Percentiles rank a stretch among this genome's conserved stretches.
Evolutionary conservation across 2,888 invertebrate species (phyloP).

Genomic region (Erebia aethiops): DNA sequence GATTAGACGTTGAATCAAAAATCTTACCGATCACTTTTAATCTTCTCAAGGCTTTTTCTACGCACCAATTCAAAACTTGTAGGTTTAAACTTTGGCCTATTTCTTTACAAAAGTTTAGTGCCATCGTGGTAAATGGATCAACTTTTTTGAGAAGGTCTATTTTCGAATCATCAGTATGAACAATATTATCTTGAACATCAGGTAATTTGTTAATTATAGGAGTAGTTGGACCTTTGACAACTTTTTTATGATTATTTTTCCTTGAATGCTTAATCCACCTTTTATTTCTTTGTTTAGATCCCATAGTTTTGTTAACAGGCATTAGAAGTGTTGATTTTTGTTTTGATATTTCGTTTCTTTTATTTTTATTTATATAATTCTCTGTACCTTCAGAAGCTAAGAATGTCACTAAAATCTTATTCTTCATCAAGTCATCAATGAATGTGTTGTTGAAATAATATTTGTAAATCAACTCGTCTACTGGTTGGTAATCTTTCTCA

Average conservation of each 20-base stretch:
- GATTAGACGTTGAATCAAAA: too few relatives aligned
- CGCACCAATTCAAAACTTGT: conserved; percentile 64
- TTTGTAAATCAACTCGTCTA: conserved; percentile 75
- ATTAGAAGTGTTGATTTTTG: conserved; percentile 57
- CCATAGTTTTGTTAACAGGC: conserved; percentile 50
- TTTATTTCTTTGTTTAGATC: conserved; percentile 49
- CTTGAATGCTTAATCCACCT: conserved; percentile 58
- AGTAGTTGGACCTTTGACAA: background rate
- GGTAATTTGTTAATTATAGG: background rate
- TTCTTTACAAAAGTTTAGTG: conserved; percentile 66
- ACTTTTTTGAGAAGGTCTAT: conserved; percentile 36
- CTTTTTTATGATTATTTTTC: conserved; percentile 19
- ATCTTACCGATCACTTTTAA: conserved; percentile 63
- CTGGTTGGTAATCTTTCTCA: conserved; percentile 67
- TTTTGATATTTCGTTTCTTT: conserved; percentile 51
- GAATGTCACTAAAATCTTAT: conserved; percentile 57
- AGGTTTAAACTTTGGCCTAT: conserved; percentile 60
- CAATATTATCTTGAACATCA: conserved; percentile 2
- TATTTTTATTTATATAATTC: conserved; percentile 52
- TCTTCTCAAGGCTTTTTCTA: conserved; percentile 68
- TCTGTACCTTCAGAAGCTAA: conserved; percentile 37
- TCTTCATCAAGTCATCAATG: conserved; percentile 69
- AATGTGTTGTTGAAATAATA: conserved; percentile 77
- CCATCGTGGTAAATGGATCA: conserved; percentile 65
- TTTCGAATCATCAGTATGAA: conserved; percentile 20